Base-by-base conservation (phyloP, 2,113 vertebrate genomes). In the Pachypanchax playfairii region DNA sequence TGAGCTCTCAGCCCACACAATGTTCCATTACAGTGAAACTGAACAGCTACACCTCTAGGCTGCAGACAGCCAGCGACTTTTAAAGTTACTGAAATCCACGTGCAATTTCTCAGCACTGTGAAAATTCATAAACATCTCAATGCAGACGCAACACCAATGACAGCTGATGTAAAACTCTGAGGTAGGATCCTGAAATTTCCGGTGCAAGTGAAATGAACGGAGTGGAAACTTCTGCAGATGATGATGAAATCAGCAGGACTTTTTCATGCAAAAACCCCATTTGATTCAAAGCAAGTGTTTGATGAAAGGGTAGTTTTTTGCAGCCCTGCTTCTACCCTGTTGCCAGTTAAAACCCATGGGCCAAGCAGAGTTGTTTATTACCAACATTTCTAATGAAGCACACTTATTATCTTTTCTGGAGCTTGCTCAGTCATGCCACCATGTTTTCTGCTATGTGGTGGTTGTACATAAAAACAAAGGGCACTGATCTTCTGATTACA, bases 21-120 rank as follows among this genome's bases (percentile, higher is more conserved):
- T 82, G 84, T 87, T 88, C 84, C 85, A 87, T 88, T 79, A 79
- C 77, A 60, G 80, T 17, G 57, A 69, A 55, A 48, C 69, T 60
- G 58, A 78, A 57, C 49, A 24, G 54, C 52, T 79, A 73, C 82
- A 82, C 87, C 83, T 83, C 75, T 64, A 75, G 60, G 70, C 62
- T 68, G 67, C 63, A 18, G 68, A 28, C 67, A 78, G 74, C 68
- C 77, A 69, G 71, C 14, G 42, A 72, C 73, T 76, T 43, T 81
- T 63, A 77, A 72, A 47, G 58, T 70, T 71, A 58, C 78, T 69
- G 28, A 69, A 71, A 75, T 70, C 51, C n/a, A 4, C 12, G 26
- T 3, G 33, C 33, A 12, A 15, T 61, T 61, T 67, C 53, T 80
- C 66, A 55, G 48, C 17, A 7, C 28, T 29, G 28, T n/a, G 7